Percentiles rank a stretch among this genome's conserved stretches.
Evolutionary conservation across 2,797 vertebrate species (phyloP).

Genomic region (Basileuterus tristriatus): DNA sequence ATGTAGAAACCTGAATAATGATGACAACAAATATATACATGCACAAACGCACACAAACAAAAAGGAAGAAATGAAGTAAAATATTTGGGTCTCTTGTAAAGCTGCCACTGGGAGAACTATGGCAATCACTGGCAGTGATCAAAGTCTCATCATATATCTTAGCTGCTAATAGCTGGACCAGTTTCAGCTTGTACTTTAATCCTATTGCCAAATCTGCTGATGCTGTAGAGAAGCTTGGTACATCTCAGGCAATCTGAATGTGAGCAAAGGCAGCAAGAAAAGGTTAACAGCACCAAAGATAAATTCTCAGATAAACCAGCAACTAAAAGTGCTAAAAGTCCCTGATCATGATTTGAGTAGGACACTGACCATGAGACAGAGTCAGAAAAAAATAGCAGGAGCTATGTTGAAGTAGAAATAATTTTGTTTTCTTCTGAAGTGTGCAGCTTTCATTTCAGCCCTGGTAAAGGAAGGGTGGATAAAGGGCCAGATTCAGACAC

Average conservation of each 20-base stretch:
- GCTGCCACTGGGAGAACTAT: background rate
- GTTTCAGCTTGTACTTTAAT: background rate
- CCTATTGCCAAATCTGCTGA: background rate
- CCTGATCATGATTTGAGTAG: background rate
- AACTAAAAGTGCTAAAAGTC: background rate
- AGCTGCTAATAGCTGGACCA: background rate
- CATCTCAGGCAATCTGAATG: background rate
- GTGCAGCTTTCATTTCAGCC: background rate
- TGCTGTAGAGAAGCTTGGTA: background rate
- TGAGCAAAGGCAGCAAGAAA: background rate
- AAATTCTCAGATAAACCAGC: background rate
- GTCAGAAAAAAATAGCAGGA: background rate
- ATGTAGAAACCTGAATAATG: background rate
- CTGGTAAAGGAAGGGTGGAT: background rate
- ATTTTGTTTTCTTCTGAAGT: background rate
- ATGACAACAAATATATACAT: fast-evolving
- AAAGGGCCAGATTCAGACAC: background rate
- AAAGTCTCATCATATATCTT: background rate
- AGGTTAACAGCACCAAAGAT: background rate
- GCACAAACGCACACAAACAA: background rate
- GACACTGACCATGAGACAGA: background rate
- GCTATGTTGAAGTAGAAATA: background rate
- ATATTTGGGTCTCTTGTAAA: background rate
- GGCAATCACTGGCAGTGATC: background rate
- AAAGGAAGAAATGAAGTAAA: background rate